Base-by-base conservation (phyloP, 2,113 vertebrate species). In the Benitochromis conjunctus region DNA sequence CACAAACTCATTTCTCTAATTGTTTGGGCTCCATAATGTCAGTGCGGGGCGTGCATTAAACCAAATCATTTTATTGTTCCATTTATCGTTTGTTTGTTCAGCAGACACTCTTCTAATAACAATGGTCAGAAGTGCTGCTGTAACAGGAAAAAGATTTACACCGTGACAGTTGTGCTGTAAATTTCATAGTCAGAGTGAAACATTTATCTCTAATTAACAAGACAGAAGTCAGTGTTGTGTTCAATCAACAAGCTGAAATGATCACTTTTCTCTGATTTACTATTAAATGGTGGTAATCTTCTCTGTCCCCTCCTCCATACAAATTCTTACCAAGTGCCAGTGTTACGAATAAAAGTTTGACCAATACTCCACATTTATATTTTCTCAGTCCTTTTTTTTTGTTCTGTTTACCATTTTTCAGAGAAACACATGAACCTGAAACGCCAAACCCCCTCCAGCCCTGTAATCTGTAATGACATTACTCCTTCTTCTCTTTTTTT, bases 1-100 rank as follows among this genome's bases (percentile, higher is more conserved):
- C 89, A 71, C 83, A 7, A 62, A 58, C 88, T 91, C 85, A 90
- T 92, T 94, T 84, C 86, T 93, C 80, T 90, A 91, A 94, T 92
- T 92, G 87, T 94, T 60, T 69, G 76, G 82, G 53, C 84, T 91
- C 86, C 74, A 55, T 94, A 89, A 90, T 88, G 57, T 83, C 56
- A 71, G 56, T 80, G 79, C 26, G 24, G 48, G 79, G 76, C 83
- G 57, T 80, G 60, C 85, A 79, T 91, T 89, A 90, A 83, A 87
- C 87, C 89, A 80, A 86, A 89, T 86, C 48, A 85, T 86, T 90
- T 90, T 80, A 93, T 82, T 86, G 84, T 86, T 85, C 51, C 82
- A 85, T 91, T 90, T 79, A 94, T 84, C 86, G 82, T 86, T 83
- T 92, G 79, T 93, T 92, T 88, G 84, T 91, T 88, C 87, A 83